Conservation (phyloP, 23 tunicate species). For the Ciona savignyi region DNA sequence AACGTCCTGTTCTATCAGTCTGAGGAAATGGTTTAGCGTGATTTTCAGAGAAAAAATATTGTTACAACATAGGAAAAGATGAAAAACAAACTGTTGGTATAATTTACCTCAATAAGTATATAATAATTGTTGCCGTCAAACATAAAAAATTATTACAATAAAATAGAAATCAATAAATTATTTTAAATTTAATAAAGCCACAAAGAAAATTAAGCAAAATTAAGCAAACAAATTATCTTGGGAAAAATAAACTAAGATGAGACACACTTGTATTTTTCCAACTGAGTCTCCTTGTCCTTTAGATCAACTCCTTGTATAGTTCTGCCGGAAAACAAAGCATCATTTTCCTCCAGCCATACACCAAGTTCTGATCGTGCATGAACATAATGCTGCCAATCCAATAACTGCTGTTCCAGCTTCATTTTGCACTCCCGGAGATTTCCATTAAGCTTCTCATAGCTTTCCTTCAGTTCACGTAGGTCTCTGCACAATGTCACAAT, state of each 20-base stretch:
- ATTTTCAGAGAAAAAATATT: too few relatives aligned
- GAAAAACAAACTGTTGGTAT: too few relatives aligned
- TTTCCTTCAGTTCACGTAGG: constrained; percentile 29
- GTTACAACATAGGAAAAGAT: too few relatives aligned
- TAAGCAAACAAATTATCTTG: too few relatives aligned
- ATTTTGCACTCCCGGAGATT: constrained; percentile 15
- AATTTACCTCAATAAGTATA: too few relatives aligned
- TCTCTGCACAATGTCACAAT: constrained; percentile 37
- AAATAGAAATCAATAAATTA: too few relatives aligned
- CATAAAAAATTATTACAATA: too few relatives aligned
- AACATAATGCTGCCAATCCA: constrained; percentile 46
- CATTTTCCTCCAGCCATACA: constrained; percentile 66
- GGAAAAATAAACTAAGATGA: too few relatives aligned
- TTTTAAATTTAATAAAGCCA: too few relatives aligned
- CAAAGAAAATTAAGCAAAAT: too few relatives aligned
- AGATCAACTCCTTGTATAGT: constrained; percentile 40
- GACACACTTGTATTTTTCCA: constrained; percentile 61
- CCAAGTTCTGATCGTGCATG: constrained; percentile 49
- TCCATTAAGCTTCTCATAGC: constrained; percentile 34
- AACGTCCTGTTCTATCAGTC: constrained; percentile 54
- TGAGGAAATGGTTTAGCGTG: too few relatives aligned
- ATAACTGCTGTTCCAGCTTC: constrained; percentile 13
- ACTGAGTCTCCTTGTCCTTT: constrained; percentile 67
- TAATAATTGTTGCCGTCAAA: too few relatives aligned
- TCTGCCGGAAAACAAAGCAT: constrained; percentile 40